Percentiles rank a stretch among this genome's conserved stretches.
Evolutionary conservation across 2,888 invertebrate species (phyloP).

Genomic region (Drosophila rubida): DNA sequence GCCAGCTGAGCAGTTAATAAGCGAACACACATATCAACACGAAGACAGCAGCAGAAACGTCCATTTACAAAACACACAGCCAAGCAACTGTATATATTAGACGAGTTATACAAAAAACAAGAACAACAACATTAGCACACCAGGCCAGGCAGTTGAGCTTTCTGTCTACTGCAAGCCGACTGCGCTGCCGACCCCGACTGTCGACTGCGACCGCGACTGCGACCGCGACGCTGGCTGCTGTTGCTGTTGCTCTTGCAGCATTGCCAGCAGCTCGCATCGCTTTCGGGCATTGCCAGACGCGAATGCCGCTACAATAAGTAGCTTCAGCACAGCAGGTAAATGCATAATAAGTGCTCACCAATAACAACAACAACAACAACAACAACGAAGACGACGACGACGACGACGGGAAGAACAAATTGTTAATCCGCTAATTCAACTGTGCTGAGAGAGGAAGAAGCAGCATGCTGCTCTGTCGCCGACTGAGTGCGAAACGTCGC

Average conservation of each 20-base stretch:
- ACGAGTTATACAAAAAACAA: constrained; percentile 5
- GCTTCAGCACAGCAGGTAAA: constrained; percentile 12
- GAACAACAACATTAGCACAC: constrained; percentile 13
- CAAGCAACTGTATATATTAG: constrained; percentile 21
- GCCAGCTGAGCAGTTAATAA: neutral
- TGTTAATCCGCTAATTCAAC: constrained; percentile 15
- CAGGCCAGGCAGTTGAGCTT: constrained; percentile 6
- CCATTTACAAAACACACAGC: constrained; percentile 66
- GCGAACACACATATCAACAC: constrained; percentile 63
- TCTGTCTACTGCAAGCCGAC: constrained; percentile 1
- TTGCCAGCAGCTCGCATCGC: constrained; percentile 47
- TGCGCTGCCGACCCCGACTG: constrained; percentile 6
- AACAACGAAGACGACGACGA: neutral
- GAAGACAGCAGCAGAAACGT: constrained; percentile 54
- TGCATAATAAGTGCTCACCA: neutral
- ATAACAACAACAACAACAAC: neutral
- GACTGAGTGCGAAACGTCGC: constrained; percentile 58
- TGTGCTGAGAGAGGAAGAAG: neutral
- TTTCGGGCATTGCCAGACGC: constrained; percentile 53
- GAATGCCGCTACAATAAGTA: constrained; percentile 31
- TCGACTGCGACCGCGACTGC: neutral
- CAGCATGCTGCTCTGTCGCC: constrained; percentile 52
- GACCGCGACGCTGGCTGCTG: constrained; percentile 27
- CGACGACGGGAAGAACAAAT: constrained; percentile 12
- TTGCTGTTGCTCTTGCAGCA: constrained; percentile 26